A percentile compares a stretch with the other conserved stretches of the same genome.
Evolutionary conservation across 2,113 vertebrate species (phyloP).

Genomic region (Puntigrus tetrazona): DNA sequence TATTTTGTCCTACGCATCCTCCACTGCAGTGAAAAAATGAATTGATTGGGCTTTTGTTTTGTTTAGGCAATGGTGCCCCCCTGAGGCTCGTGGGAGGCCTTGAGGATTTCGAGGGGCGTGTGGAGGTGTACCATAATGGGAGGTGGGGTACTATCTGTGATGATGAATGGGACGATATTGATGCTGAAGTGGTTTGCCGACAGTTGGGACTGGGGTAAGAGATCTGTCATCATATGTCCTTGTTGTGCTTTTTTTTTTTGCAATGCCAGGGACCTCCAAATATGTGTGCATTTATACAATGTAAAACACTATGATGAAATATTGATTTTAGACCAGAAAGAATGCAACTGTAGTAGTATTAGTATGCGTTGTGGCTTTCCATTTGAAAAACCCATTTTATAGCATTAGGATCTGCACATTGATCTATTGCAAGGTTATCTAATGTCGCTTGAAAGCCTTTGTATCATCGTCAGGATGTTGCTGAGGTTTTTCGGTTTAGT

Average conservation of each 20-base stretch:
- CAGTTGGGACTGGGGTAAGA: slow-evolving; percentile 82
- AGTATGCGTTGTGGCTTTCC: background rate
- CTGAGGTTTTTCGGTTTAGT: background rate
- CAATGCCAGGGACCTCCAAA: background rate
- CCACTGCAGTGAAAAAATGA: background rate
- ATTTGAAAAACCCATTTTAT: background rate
- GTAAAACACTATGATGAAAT: background rate
- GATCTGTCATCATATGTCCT: background rate
- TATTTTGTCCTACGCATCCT: background rate
- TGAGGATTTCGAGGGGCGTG: slow-evolving; percentile 82
- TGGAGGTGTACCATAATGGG: slow-evolving; percentile 81
- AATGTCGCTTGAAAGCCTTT: background rate
- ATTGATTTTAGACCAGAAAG: background rate
- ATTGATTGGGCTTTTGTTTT: background rate
- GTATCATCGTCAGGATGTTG: background rate
- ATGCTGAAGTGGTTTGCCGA: slow-evolving; percentile 86
- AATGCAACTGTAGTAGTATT: background rate
- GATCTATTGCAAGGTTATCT: background rate
- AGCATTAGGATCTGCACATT: background rate
- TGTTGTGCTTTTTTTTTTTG: background rate
- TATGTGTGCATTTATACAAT: background rate
- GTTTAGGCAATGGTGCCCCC: slow-evolving; percentile 75
- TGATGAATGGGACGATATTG: slow-evolving; percentile 82
- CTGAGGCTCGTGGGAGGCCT: slow-evolving; percentile 81
- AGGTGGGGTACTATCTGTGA: slow-evolving; percentile 85